Evolutionary conservation across 2,113 vertebrate species (phyloP).

Genomic region (Riparia riparia): DNA sequence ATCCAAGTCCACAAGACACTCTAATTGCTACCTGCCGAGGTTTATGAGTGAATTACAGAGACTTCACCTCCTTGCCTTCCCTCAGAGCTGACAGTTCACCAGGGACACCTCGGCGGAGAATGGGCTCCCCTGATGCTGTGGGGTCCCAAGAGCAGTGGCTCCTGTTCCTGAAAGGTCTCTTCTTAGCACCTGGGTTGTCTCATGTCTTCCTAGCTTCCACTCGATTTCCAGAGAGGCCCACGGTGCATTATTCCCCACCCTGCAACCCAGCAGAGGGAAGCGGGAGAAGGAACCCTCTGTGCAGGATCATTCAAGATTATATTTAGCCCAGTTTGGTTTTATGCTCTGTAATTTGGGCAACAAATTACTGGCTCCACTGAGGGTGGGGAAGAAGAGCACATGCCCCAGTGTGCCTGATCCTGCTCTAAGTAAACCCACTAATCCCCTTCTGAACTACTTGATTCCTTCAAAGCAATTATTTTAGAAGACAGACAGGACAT

Average conservation of each 20-base stretch:
- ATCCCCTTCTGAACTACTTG: neutral
- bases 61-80: neutral
- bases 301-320: neutral
- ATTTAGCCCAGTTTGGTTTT: neutral
- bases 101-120: fast-evolving
- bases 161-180: neutral
- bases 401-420: neutral
- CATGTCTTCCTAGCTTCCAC: neutral
- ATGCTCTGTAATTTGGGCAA: neutral
- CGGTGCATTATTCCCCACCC: neutral
- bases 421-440: neutral
- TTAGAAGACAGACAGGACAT: neutral
- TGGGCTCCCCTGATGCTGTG: fast-evolving
- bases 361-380: neutral
- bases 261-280: neutral
- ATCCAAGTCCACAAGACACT: neutral
- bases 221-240: neutral
- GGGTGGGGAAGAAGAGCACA: neutral
- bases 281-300: neutral
- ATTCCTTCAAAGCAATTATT: neutral
- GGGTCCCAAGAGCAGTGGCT: neutral
- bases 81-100: neutral
- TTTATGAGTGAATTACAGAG: neutral
- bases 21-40: neutral
- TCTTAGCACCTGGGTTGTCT: neutral